Conservation (phyloP, 2,113 vertebrate genomes). For the Arvicanthis niloticus region DNA sequence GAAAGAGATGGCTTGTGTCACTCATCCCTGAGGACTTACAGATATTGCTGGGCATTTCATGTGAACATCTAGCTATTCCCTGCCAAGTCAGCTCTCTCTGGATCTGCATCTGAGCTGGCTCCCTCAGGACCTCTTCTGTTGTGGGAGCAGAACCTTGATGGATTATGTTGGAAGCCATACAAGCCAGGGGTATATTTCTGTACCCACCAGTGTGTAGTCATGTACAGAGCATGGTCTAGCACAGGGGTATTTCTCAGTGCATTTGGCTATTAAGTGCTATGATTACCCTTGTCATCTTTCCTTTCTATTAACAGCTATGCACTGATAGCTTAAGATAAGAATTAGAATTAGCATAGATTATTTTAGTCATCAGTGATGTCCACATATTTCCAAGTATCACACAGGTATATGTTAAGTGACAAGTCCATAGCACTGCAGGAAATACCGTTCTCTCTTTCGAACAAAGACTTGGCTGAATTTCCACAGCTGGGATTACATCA, state of each 20-base stretch:
- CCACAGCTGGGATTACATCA: background rate
- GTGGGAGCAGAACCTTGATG: background rate
- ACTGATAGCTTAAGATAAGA: background rate
- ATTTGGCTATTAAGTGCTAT: background rate
- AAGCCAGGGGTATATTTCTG: background rate
- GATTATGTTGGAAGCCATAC: background rate
- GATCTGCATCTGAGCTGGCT: background rate
- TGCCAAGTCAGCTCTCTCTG: background rate
- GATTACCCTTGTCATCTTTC: background rate
- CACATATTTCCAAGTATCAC: background rate
- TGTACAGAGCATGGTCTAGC: background rate
- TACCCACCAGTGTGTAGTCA: background rate
- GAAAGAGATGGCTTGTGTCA: background rate
- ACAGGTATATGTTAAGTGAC: background rate
- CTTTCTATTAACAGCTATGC: background rate
- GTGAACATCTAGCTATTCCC: background rate
- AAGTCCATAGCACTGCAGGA: background rate
- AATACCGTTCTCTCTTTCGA: background rate
- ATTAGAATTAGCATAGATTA: background rate
- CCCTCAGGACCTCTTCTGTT: background rate
- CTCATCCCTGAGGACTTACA: background rate
- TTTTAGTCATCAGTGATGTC: background rate
- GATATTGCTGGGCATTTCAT: conserved; percentile 1
- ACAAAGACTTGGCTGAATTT: background rate
- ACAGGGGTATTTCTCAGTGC: background rate